Evolutionary conservation across 2,113 vertebrate species (phyloP).

Genomic region (Misgurnus mizolepis): DNA sequence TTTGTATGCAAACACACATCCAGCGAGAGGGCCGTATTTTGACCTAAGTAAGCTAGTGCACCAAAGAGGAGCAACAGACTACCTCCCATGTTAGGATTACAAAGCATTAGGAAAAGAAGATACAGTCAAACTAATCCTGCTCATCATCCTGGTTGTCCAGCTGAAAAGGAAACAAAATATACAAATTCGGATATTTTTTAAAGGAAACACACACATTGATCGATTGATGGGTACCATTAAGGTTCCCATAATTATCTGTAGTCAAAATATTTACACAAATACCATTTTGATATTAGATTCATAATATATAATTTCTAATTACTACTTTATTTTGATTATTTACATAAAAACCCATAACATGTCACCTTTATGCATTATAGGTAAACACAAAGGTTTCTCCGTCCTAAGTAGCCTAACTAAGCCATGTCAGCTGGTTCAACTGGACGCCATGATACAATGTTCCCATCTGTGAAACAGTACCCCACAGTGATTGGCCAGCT

Average conservation of each 20-base stretch:
- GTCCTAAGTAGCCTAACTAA: neutral
- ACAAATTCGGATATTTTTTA: neutral
- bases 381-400: neutral
- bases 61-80: constrained; percentile 43
- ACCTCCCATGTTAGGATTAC: constrained; percentile 68
- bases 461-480: constrained; percentile 27
- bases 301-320: no score
- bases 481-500: constrained; percentile 42
- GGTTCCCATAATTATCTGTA: no score
- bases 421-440: constrained; percentile 19
- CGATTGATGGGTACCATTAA: no score
- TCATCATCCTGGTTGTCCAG: constrained; percentile 65
- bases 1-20: neutral
- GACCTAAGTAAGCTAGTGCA: neutral
- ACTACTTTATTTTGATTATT: no score
- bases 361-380: neutral
- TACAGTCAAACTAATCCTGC: constrained; percentile 72
- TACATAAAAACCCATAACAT: neutral
- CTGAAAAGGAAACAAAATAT: constrained; percentile 49
- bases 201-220: neutral
- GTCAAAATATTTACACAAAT: no score
- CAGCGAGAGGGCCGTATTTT: neutral
- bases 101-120: constrained; percentile 74
- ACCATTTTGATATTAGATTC: no score
- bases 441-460: constrained; percentile 28